A percentile compares a stretch with the other conserved stretches of the same genome.
phyloP scores from a whole-genome alignment of 2,888 invertebrate genomes.

The Apodemia zela region DNA sequence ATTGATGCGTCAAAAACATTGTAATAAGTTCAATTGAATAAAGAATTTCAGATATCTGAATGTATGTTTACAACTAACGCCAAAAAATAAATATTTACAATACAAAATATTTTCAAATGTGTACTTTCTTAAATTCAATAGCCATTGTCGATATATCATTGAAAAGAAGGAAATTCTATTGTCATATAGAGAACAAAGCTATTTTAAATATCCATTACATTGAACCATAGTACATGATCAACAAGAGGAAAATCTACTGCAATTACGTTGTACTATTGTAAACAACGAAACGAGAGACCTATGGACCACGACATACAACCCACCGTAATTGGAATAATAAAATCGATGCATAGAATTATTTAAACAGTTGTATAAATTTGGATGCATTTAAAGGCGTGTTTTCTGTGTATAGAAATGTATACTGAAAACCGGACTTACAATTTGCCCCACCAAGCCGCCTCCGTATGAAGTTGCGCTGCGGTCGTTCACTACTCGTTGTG shows the following conservation, averaged over 20 bases:
- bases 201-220: constrained; percentile 14
- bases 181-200: constrained; percentile 4
- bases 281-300: constrained; percentile 14
- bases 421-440: constrained; percentile 62
- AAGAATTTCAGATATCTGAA: too few species aligned
- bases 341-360: constrained; percentile 19
- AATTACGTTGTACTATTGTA: constrained; percentile 11
- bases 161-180: neutral
- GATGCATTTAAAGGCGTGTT: constrained; percentile 26
- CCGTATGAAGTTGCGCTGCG: constrained; percentile 59
- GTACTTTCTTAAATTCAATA: neutral
- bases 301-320: constrained; percentile 5
- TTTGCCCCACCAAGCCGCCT: constrained; percentile 60
- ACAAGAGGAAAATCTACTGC: constrained; percentile 13
- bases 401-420: constrained; percentile 29
- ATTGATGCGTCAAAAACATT: too few species aligned
- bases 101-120: too few species aligned
- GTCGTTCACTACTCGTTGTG: constrained; percentile 61
- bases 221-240: constrained; percentile 7
- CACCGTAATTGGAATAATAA: neutral
- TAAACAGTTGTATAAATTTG: neutral
- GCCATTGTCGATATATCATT: neutral
- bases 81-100: too few species aligned
- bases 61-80: too few species aligned
- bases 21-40: too few species aligned